Evolutionary conservation across 2,888 invertebrate species (phyloP).

Genomic region (Gymnocheta viridis): DNA sequence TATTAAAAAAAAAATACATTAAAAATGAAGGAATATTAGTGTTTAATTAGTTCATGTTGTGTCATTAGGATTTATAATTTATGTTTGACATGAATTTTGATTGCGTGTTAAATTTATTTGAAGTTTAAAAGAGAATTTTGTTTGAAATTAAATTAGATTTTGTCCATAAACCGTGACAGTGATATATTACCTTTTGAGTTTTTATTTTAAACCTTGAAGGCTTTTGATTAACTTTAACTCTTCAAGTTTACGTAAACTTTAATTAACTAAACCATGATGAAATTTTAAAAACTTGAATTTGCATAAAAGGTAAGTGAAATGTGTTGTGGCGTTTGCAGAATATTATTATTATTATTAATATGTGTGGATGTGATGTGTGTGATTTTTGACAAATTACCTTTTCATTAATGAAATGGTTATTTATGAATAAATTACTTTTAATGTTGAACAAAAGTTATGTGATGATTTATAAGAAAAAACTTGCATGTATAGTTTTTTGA

Average conservation of each 20-base stretch:
- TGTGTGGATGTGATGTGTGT: background rate
- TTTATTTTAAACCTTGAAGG: background rate
- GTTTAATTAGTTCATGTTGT: conserved; percentile 22
- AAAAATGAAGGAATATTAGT: background rate
- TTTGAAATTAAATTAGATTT: background rate
- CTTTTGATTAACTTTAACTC: background rate
- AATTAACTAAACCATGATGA: background rate
- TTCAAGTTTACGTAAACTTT: background rate
- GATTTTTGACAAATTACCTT: background rate
- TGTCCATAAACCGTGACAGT: background rate
- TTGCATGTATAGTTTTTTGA: too few relatives aligned
- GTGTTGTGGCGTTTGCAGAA: background rate
- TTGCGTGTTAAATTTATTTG: conserved; percentile 13
- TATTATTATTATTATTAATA: too few relatives aligned
- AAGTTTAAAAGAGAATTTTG: background rate
- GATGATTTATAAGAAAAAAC: too few relatives aligned
- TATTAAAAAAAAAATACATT: background rate
- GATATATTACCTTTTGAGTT: background rate
- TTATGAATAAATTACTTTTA: background rate
- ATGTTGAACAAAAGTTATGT: background rate
- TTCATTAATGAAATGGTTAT: background rate
- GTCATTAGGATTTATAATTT: conserved; percentile 8
- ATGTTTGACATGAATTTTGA: conserved; percentile 1
- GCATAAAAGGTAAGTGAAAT: background rate
- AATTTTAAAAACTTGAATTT: too few relatives aligned